These are phyloP conservation scores for Apeltes quadracus DNA, from an alignment of 2,113 vertebrate species.

Conservation along the genomic window DNA sequence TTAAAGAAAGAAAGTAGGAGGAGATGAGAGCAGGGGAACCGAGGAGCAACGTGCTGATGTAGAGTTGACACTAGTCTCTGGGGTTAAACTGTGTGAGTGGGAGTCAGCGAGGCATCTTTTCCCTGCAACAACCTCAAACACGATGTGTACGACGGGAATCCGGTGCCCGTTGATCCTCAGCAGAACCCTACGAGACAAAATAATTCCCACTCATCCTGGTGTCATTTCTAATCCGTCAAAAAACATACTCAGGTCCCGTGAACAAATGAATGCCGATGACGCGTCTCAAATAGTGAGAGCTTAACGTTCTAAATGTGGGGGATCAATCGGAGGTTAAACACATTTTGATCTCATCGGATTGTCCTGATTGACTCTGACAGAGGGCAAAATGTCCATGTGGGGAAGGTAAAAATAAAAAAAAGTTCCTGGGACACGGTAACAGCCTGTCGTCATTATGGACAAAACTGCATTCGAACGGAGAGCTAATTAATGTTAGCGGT, in stretches of 20 bases:
- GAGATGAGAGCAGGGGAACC: constrained; percentile 16
- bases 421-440: constrained; percentile 44
- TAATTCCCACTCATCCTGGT: constrained; percentile 28
- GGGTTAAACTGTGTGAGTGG: not conserved
- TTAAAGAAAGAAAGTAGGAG: constrained; percentile 3
- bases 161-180: constrained; percentile 4
- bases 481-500: not conserved
- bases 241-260: not conserved
- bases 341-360: constrained; percentile 53
- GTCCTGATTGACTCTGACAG: constrained; percentile 52
- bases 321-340: constrained; percentile 46
- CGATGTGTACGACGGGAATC: constrained; percentile 9
- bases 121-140: constrained; percentile 4
- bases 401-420: constrained; percentile 51
- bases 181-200: constrained; percentile 1
- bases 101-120: constrained; percentile 15
- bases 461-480: constrained; percentile 23
- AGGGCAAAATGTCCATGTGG: constrained; percentile 40
- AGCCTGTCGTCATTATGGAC: constrained; percentile 20
- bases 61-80: constrained; percentile 34
- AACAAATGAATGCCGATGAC: constrained; percentile 24
- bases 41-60: constrained; percentile 26
- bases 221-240: constrained; percentile 36
- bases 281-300: constrained; percentile 6
- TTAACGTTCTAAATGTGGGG: constrained; percentile 5